Conservation (phyloP, 2,113 vertebrate species). For the Setophaga petechia region DNA sequence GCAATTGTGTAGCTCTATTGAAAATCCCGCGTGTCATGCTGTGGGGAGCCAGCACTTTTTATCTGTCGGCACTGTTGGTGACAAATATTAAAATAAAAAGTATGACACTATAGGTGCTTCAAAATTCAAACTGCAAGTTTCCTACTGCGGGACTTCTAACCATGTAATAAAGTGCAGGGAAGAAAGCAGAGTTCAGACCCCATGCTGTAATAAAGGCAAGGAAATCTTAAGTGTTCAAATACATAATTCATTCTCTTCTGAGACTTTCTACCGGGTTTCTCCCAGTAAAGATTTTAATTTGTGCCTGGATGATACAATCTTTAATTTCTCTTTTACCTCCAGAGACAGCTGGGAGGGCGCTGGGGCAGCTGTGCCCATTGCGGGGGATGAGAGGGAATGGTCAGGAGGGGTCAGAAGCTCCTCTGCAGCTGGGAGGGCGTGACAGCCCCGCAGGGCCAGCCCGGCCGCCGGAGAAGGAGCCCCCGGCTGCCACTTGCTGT, state of each 20-base stretch:
- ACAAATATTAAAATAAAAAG: constrained; percentile 73
- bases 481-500: background rate
- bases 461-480: background rate
- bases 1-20: constrained; percentile 65
- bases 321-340: constrained; percentile 5
- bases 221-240: constrained; percentile 73
- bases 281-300: constrained; percentile 70
- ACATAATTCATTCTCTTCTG: constrained; percentile 71
- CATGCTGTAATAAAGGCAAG: constrained; percentile 71
- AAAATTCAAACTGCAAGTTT: constrained; percentile 70
- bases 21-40: constrained; percentile 56
- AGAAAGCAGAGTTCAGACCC: constrained; percentile 71
- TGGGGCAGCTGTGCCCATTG: background rate
- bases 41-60: constrained; percentile 68
- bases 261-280: constrained; percentile 43
- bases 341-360: background rate
- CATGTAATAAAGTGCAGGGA: constrained; percentile 72
- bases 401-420: background rate
- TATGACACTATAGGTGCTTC: constrained; percentile 73
- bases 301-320: background rate
- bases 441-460: background rate
- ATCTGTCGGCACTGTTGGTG: constrained; percentile 64
- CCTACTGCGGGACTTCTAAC: constrained; percentile 72
- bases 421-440: background rate
- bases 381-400: background rate